Evolutionary conservation across 2,113 vertebrate species (phyloP), one percentile per base, ranked within the genome.

Genomic region (Vulpes ferrilata): DNA sequence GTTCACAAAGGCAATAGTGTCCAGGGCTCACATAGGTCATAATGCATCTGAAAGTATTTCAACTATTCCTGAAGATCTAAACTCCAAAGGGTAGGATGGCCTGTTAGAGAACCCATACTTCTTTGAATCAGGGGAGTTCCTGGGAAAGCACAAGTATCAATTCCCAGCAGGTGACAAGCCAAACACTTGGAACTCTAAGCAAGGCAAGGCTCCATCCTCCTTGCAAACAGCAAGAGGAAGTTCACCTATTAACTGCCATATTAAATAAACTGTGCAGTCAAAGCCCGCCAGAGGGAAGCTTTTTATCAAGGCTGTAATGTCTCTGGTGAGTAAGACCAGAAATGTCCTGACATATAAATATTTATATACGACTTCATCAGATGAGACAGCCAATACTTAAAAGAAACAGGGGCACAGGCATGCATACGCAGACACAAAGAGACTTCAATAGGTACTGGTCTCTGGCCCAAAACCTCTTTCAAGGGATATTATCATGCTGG

Each of bases 341-440:
- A 98, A 94, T 95, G 64, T 86, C 88, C 94, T 97, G 96, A 95
- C 88, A 94, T 97, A 97, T 92, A 97, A 98, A 98, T 98, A 95
- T 59, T 93, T 87, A 97, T 88, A 96, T 83, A 88, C 1, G 38
- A 98, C 90, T 98, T 97, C 95, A 98, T 97, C 94, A 86, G 89
- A 95, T 92, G 96, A 98, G 97, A 97, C 97, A 97, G 95, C 88
- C 65, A 97, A 91, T 84, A 91, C 97, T 98, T 96, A 67, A 96
- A 78, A 71, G 85, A 97, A 98, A 93, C 19, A 97, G 90, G 51
- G 96, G 90, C 69, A 87, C 89, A 59, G 85, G 35, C 67, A 22
- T 81, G 38, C 48, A 32, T 93, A 60, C 27, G 38, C 13, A 88
- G 84, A 96, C 64, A 90, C 53, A 93, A 93, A 93, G 53, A 92